These are phyloP conservation scores for Protosalanx chinensis DNA, from an alignment of 2,797 vertebrate genomes.

Conservation along the genomic window DNA sequence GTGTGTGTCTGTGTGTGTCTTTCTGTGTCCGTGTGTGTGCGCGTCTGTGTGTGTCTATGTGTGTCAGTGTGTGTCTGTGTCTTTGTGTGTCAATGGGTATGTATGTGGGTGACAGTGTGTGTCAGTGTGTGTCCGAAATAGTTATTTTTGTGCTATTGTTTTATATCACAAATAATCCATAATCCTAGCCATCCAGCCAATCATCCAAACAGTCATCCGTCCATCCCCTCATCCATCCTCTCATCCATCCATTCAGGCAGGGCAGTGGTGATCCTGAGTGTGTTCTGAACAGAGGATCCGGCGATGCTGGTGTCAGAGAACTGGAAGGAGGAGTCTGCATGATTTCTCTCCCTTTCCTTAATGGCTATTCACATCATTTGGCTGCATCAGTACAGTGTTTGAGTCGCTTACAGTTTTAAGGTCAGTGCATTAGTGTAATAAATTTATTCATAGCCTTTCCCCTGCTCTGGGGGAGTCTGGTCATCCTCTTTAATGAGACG, in stretches of 20 bases:
- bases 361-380: slow-evolving; percentile 50
- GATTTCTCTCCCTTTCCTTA: slow-evolving; percentile 16
- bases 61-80: too few species aligned
- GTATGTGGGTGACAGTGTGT: slow-evolving; percentile 4
- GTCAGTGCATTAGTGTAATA: slow-evolving; percentile 67
- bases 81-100: neutral
- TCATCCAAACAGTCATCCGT: too few species aligned
- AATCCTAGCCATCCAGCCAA: too few species aligned
- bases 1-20: too few species aligned
- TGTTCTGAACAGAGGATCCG: slow-evolving; percentile 15
- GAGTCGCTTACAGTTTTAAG: slow-evolving; percentile 66
- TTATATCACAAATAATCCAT: too few species aligned
- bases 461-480: slow-evolving; percentile 32
- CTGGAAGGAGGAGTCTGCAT: neutral
- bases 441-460: slow-evolving; percentile 71
- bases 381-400: slow-evolving; percentile 44
- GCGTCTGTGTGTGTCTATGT: too few species aligned
- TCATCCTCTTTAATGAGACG: slow-evolving; percentile 64
- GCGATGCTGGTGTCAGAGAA: slow-evolving; percentile 1
- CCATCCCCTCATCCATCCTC: too few species aligned
- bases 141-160: too few species aligned
- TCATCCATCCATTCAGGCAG: neutral
- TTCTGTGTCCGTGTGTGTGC: too few species aligned
- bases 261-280: slow-evolving; percentile 26
- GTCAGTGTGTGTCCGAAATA: slow-evolving; percentile 5